These are phyloP conservation scores for Catharus ustulatus DNA, from an alignment of 2,797 vertebrate species.

Conservation along the genomic window DNA sequence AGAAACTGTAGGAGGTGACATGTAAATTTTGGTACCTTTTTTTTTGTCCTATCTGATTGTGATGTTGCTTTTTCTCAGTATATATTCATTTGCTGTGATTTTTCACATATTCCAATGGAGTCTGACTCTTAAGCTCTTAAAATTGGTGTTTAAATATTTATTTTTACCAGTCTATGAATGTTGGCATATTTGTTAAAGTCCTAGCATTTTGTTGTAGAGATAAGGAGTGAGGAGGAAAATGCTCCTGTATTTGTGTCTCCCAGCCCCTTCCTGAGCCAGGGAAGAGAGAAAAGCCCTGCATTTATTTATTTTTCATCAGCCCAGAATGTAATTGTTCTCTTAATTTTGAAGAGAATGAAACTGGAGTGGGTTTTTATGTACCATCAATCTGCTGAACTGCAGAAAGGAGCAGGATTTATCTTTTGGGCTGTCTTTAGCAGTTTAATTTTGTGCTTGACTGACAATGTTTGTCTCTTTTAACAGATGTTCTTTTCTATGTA, in stretches of 20 bases:
- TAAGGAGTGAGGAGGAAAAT: background rate
- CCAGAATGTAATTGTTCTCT: background rate
- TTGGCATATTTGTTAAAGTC: background rate
- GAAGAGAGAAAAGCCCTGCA: background rate
- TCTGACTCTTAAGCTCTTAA: background rate
- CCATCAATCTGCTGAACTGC: background rate
- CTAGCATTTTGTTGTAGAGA: background rate
- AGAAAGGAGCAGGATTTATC: background rate
- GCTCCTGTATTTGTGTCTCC: background rate
- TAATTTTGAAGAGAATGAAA: background rate
- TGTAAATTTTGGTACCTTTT: background rate
- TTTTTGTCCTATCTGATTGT: background rate
- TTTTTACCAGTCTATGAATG: background rate
- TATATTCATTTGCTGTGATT: background rate
- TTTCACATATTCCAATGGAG: background rate
- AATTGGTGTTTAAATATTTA: accelerated
- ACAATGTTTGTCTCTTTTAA: background rate
- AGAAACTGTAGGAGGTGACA: background rate
- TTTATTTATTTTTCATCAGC: background rate
- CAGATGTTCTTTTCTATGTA: background rate
- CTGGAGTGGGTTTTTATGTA: background rate
- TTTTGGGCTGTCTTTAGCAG: background rate
- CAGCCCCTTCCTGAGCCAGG: background rate
- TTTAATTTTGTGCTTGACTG: slow-evolving; percentile 37
- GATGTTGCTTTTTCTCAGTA: background rate